Conservation (phyloP, 1,140 invertebrate genomes). For the Drosophila repletoides region DNA sequence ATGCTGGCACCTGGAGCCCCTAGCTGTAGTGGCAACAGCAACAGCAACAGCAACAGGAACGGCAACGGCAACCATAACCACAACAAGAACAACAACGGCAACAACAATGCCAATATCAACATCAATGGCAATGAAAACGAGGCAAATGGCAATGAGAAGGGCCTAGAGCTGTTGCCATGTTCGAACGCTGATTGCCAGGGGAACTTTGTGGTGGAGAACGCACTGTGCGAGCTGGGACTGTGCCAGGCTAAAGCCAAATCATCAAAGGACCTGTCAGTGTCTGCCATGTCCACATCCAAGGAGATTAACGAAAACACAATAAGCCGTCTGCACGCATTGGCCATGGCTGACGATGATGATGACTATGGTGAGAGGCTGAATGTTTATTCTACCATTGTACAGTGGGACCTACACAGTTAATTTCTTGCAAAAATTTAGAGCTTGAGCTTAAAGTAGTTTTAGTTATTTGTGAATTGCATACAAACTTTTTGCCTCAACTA, state of each 20-base stretch:
- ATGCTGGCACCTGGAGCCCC: slow-evolving; percentile 65
- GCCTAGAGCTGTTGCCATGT: slow-evolving; percentile 47
- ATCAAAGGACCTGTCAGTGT: slow-evolving; percentile 65
- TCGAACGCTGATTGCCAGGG: slow-evolving; percentile 76
- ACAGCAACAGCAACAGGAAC: slow-evolving; percentile 43
- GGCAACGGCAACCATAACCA: slow-evolving; percentile 21
- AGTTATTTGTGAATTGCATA: no score
- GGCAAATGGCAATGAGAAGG: slow-evolving; percentile 36
- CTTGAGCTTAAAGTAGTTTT: no score
- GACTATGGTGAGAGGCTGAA: slow-evolving; percentile 67
- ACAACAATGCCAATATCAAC: slow-evolving; percentile 36
- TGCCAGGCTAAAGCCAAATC: slow-evolving; percentile 70
- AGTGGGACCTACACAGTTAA: no score
- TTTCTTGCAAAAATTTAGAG: no score
- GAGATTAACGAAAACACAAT: slow-evolving; percentile 80
- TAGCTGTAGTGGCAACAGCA: slow-evolving; percentile 31
- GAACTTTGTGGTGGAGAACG: slow-evolving; percentile 74
- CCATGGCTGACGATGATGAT: slow-evolving; percentile 79
- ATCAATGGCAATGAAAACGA: slow-evolving; percentile 53
- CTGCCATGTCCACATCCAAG: slow-evolving; percentile 59
- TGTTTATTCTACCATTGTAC: not conserved
- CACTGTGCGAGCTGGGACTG: slow-evolving; percentile 65
- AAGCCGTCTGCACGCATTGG: slow-evolving; percentile 79
- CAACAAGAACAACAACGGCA: slow-evolving; percentile 13
- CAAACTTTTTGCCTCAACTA: no score